Evolutionary conservation across 2,888 invertebrate species (phyloP), one percentile per base, ranked within the genome.

Genomic region (Tipula confusa): DNA sequence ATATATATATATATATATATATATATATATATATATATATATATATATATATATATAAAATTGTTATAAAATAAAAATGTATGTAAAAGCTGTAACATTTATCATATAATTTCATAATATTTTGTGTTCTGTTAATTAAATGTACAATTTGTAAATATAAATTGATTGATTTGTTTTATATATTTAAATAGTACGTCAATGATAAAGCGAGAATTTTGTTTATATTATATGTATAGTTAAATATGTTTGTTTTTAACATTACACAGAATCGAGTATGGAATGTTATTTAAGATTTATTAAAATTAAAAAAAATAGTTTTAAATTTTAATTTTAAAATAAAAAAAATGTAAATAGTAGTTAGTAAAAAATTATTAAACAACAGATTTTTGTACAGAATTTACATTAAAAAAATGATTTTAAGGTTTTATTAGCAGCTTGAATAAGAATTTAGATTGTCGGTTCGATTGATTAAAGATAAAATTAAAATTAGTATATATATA

Each of bases 371-470:
- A 33, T 3, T 11, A 2, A 24, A 64, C 18, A 64, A 64, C 24
- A 24, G 64, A 64, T 64, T 64, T 64, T 64, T 64, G 64, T 64
- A 64, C 64, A 64, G 64, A 64, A 64, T 64, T 64, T 64, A 64
- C 64, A 64, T 24, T 38, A 38, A n/a, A n/a, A n/a, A n/a, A n/a
- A n/a, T 13, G 13, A 24, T 64, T 64, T 2, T 64, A 24, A 24
- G 18, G 9, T 64, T 64, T 15, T 48, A 18, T 6, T 33, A 33
- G 33, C n/a, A n/a, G n/a, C n/a, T n/a, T n/a, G n/a, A n/a, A 33
- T 33, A 33, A 64, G 43, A 18, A 64, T 64, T 15, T 6, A 64
- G 64, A 64, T 64, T 64, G 64, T 64, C 64, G 64, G 3, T 64
- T 38, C 3, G 1, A 38, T 6, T 4, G 43, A 43, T 4, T 43